Conservation (phyloP, 2,113 vertebrate species). For the Apeltes quadracus region DNA sequence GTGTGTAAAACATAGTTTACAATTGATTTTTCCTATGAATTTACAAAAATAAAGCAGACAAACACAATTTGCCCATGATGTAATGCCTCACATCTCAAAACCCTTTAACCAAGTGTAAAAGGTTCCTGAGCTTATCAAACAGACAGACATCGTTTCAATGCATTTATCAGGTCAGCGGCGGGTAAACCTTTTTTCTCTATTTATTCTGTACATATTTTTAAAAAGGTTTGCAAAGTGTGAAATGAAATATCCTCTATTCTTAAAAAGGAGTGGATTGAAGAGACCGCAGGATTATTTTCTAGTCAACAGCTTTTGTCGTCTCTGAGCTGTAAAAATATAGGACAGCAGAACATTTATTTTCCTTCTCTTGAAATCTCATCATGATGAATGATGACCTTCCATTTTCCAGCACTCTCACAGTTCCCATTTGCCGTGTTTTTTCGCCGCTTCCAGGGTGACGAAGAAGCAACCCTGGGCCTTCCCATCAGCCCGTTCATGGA, state of each 20-base stretch:
- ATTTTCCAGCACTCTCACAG: neutral
- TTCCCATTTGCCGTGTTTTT: neutral
- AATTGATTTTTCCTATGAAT: too few species aligned
- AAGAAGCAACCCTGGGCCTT: constrained; percentile 92
- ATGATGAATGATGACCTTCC: neutral
- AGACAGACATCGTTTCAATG: neutral
- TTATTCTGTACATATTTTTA: neutral
- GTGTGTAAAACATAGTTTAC: too few species aligned
- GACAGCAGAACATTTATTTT: neutral
- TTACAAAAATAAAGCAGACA: neutral
- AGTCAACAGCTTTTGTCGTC: neutral
- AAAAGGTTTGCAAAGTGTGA: neutral
- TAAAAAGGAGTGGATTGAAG: neutral
- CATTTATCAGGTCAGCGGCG: neutral
- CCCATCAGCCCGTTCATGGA: constrained; percentile 98
- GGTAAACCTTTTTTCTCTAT: neutral
- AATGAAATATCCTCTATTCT: neutral
- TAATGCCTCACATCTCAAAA: neutral
- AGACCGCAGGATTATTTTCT: neutral
- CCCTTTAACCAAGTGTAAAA: neutral
- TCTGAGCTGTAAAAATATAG: neutral
- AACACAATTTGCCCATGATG: neutral
- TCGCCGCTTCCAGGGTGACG: constrained; percentile 84
- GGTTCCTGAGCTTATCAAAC: too few species aligned
- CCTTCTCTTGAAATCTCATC: neutral